phyloP scores from a whole-genome alignment of 2,888 invertebrate species.

The Tiliacea citrago region DNA sequence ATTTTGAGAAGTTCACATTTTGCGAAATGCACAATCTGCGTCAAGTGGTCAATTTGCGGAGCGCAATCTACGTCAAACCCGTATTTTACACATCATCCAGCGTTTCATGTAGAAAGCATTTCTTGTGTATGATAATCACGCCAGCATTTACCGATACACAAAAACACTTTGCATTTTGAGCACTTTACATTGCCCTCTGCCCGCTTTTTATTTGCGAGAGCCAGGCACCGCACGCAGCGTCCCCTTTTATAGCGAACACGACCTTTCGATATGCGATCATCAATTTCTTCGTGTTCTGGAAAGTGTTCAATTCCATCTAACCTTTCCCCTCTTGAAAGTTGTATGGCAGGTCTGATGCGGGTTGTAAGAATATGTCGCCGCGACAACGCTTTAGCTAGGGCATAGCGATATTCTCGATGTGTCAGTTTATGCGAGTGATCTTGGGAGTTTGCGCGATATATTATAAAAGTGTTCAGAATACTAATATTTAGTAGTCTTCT shows the following conservation, averaged over 20 bases:
- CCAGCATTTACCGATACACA: conserved; percentile 12
- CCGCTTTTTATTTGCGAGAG: conserved; percentile 1
- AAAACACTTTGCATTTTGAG: conserved; percentile 5
- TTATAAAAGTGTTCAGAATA: conserved; percentile 49
- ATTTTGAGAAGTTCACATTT: too few relatives aligned
- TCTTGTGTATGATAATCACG: conserved; percentile 20
- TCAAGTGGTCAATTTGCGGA: too few relatives aligned
- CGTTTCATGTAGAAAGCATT: conserved; percentile 2
- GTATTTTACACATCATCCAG: background rate
- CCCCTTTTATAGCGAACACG: conserved; percentile 36
- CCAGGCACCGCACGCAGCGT: conserved; percentile 36
- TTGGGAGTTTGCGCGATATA: conserved; percentile 29
- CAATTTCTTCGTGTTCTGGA: conserved; percentile 36
- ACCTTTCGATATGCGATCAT: conserved; percentile 2
- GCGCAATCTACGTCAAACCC: too few relatives aligned
- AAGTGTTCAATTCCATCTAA: conserved; percentile 32
- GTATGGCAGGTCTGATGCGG: conserved; percentile 20
- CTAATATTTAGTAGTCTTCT: conserved; percentile 51
- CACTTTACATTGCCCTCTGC: conserved; percentile 10
- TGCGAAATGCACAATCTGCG: too few relatives aligned
- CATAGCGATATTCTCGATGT: conserved; percentile 12
- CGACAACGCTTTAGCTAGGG: conserved; percentile 36
- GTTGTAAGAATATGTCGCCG: conserved; percentile 24
- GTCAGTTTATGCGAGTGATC: conserved; percentile 13
- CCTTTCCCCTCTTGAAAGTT: conserved; percentile 13